Conservation (phyloP, 1,140 invertebrate genomes). For the Drosophila varians region DNA sequence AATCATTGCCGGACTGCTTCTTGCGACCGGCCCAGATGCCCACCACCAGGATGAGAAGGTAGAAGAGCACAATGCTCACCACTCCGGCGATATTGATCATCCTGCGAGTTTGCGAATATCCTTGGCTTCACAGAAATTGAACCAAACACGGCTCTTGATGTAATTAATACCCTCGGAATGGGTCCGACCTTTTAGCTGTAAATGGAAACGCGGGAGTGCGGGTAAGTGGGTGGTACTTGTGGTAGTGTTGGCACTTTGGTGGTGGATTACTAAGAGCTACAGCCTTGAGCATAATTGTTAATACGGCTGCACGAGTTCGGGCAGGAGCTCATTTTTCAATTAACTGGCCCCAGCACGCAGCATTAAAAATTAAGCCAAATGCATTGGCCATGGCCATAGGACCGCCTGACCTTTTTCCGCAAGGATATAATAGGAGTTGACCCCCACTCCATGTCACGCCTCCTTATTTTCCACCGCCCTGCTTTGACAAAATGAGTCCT, state of each 20-base stretch:
- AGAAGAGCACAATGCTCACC: constrained; percentile 96
- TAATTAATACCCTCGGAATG: constrained; percentile 38
- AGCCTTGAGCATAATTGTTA: constrained; percentile 21
- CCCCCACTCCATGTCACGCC: not conserved
- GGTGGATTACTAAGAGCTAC: constrained; percentile 2
- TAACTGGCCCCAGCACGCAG: constrained; percentile 29
- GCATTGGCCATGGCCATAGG: constrained; percentile 27
- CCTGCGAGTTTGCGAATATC: constrained; percentile 73
- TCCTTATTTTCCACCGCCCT: not conserved
- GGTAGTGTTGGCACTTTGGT: not conserved
- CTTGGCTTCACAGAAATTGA: constrained; percentile 32
- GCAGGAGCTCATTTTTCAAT: constrained; percentile 37
- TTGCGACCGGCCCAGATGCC: constrained; percentile 98
- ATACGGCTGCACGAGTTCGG: not conserved
- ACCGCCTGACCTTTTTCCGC: constrained; percentile 55
- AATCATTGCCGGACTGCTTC: constrained; percentile 92
- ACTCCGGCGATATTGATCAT: constrained; percentile 96
- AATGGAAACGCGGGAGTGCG: constrained; percentile 1
- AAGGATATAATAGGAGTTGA: constrained; percentile 41
- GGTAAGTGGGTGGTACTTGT: not conserved
- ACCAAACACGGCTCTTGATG: constrained; percentile 11
- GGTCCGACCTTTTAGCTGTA: constrained; percentile 55
- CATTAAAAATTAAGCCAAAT: constrained; percentile 65
- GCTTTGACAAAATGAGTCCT: constrained; percentile 30
- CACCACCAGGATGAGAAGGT: constrained; percentile 94